These are phyloP conservation scores for Alfaro cultratus DNA, from an alignment of 2,797 vertebrate genomes.

Conservation along the genomic window DNA sequence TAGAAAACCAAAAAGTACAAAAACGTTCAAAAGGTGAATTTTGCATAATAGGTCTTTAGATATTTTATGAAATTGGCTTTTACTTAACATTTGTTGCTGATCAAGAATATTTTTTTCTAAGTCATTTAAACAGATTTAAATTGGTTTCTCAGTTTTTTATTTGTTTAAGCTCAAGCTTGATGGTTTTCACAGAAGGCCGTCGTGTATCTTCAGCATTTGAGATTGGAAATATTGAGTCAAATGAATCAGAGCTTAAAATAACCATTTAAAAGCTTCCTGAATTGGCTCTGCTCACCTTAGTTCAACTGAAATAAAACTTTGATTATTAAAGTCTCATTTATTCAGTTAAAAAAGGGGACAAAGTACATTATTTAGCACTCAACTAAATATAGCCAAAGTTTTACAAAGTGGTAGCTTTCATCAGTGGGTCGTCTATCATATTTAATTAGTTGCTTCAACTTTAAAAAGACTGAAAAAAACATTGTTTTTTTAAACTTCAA, in stretches of 20 bases:
- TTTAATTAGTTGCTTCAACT: constrained; percentile 11
- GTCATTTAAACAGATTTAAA: not conserved
- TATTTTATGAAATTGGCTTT: not conserved
- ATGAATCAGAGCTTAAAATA: not conserved
- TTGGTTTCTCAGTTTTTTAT: not conserved
- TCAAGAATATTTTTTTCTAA: not conserved
- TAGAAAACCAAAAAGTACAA: too few relatives aligned
- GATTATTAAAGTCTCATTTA: not conserved
- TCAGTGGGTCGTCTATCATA: not conserved
- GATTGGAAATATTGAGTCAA: not conserved
- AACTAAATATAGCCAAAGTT: constrained; percentile 11
- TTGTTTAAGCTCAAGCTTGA: not conserved
- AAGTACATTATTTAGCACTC: constrained; percentile 6
- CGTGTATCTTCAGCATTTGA: not conserved
- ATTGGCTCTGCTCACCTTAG: not conserved
- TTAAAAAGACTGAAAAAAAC: not conserved
- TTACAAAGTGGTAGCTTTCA: constrained; percentile 3
- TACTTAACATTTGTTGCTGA: not conserved
- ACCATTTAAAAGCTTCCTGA: not conserved
- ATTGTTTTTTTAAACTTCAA: not conserved
- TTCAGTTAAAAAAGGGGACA: not conserved
- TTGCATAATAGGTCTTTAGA: not conserved
- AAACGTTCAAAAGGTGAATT: too few relatives aligned
- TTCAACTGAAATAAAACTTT: constrained; percentile 1
- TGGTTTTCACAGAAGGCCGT: not conserved